phyloP scores from a whole-genome alignment of 2,888 invertebrate genomes.

The Agrochola lota region DNA sequence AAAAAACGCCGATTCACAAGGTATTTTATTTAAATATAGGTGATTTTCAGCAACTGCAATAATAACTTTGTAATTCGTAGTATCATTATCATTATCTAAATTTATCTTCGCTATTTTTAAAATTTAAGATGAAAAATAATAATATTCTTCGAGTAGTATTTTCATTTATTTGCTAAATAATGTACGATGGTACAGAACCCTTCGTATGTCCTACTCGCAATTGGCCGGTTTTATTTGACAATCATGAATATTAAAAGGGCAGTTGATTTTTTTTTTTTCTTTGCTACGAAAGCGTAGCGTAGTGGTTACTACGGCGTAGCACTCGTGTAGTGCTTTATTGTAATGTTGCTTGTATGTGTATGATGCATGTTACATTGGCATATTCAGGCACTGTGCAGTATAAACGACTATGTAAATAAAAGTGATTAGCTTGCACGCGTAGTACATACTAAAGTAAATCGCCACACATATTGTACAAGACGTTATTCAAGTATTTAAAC shows the following conservation, averaged over 20 bases:
- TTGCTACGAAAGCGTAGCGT: constrained; percentile 28
- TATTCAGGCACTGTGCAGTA: constrained; percentile 9
- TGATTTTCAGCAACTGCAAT: no score
- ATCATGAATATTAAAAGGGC: constrained; percentile 3
- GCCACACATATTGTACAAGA: not conserved
- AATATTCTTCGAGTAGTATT: no score
- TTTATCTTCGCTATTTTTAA: no score
- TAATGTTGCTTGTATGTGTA: not conserved
- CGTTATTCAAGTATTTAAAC: not conserved
- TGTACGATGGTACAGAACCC: no score
- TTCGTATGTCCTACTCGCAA: no score
- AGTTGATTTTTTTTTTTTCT: constrained; percentile 2
- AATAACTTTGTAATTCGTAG: no score
- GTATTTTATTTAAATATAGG: no score
- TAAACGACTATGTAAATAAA: not conserved
- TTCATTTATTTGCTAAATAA: no score
- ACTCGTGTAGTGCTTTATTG: constrained; percentile 13
- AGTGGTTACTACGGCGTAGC: constrained; percentile 40
- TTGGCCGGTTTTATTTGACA: not conserved
- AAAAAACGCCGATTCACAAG: no score
- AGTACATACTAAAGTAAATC: not conserved
- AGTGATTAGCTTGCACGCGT: not conserved
- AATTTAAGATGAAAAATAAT: no score
- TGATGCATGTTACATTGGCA: not conserved
- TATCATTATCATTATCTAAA: no score